phyloP scores from a whole-genome alignment of 2,888 invertebrate species.

The Alcis repandata region DNA sequence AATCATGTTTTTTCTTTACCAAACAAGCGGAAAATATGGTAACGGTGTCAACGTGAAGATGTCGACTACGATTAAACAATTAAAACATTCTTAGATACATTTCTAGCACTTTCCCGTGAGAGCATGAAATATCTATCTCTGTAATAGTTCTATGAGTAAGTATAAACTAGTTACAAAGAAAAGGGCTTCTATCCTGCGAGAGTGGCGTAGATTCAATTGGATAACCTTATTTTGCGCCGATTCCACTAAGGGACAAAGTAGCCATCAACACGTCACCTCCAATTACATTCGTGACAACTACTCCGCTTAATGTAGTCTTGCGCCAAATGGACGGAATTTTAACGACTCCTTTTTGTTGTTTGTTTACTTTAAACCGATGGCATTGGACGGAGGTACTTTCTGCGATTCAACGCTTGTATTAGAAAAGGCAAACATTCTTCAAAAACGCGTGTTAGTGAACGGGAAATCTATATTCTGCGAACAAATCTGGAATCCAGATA shows the following conservation, averaged over 20 bases:
- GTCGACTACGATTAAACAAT: conserved; percentile 37
- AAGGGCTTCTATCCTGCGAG: conserved; percentile 8
- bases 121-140: conserved; percentile 9
- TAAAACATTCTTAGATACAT: conserved; percentile 40
- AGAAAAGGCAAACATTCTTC: conserved; percentile 23
- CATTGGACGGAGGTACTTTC: conserved; percentile 1
- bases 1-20: neutral
- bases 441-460: conserved; percentile 6
- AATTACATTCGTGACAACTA: conserved; percentile 29
- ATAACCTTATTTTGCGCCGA: conserved; percentile 21
- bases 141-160: neutral
- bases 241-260: conserved; percentile 15
- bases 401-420: conserved; percentile 14
- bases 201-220: conserved; percentile 22
- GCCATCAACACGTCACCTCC: conserved; percentile 25
- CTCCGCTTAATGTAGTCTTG: conserved; percentile 23
- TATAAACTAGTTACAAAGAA: neutral
- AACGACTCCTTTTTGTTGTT: conserved; percentile 34
- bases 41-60: conserved; percentile 39
- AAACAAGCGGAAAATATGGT: conserved; percentile 37
- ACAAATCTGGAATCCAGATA: neutral
- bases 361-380: conserved; percentile 28
- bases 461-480: conserved; percentile 3
- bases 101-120: conserved; percentile 38
- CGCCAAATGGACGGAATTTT: conserved; percentile 31